These are phyloP conservation scores for Archips xylosteana DNA, from an alignment of 2,888 invertebrate species.

Conservation along the genomic window DNA sequence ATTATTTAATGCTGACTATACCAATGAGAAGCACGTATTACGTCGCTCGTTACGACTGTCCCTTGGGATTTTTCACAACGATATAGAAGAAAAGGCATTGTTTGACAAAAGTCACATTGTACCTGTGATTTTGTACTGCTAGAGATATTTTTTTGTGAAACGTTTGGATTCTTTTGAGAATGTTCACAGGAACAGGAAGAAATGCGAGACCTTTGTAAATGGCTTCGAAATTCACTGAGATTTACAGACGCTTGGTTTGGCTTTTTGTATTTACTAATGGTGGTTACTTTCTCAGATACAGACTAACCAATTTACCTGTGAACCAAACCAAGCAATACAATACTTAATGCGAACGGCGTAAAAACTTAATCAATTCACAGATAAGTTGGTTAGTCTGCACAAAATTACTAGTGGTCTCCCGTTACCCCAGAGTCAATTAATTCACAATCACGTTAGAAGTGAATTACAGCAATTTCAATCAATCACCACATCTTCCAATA, in stretches of 20 bases:
- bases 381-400: too few relatives aligned
- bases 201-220: background rate
- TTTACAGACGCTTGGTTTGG: background rate
- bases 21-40: slow-evolving; percentile 38
- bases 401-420: too few relatives aligned
- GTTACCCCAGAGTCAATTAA: too few relatives aligned
- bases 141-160: slow-evolving; percentile 16
- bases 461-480: too few relatives aligned
- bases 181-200: background rate
- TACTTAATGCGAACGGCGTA: too few relatives aligned
- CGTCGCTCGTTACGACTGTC: slow-evolving; percentile 36
- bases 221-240: background rate
- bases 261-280: background rate
- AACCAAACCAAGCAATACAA: too few relatives aligned
- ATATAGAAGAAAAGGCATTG: slow-evolving; percentile 27
- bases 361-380: too few relatives aligned
- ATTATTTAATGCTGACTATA: slow-evolving; percentile 22
- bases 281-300: too few relatives aligned
- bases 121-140: slow-evolving; percentile 30
- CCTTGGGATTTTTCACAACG: slow-evolving; percentile 29
- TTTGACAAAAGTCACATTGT: slow-evolving; percentile 36
- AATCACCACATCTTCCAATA: too few relatives aligned
- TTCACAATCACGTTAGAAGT: too few relatives aligned
- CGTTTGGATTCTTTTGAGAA: slow-evolving; percentile 7
- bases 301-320: too few relatives aligned